Evolutionary conservation across 2,113 vertebrate species (phyloP), one percentile per base, ranked within the genome.

Genomic region (Colinus virginianus): DNA sequence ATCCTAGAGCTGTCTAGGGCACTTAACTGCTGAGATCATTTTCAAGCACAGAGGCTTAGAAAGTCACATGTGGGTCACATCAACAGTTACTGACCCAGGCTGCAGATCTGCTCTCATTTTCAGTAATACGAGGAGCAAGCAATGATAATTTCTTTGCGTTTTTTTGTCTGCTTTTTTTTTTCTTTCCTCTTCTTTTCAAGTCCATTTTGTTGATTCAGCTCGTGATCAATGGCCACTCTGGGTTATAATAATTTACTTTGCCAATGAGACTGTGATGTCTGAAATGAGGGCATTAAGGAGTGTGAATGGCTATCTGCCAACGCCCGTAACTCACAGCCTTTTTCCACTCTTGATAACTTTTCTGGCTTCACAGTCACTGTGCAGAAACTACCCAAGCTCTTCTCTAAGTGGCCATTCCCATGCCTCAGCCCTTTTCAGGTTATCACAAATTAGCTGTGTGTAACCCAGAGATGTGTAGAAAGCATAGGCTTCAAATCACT

Each of bases 211-310:
- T 63, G 49, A 59, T 72, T 84, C 78, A 71, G 80, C 74, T 84
- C 77, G 72, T 64, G 76, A 71, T 64, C 72, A 72, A 21, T 71
- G 80, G 71, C 78, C 64, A 34, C 49, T 53, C 59, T 71, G 59
- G 66, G 64, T 66, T 84, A 71, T 78, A 84, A 84, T 55, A 72
- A 90, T 77, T 59, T 78, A 71, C 49, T 78, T 64, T 84, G 88
- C 55, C 32, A 71, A 49, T 51, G 78, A 74, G 80, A 90, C 78
- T 78, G 78, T 78, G n/a, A 49, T 64, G 42, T 71, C 79, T 66
- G 62, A 68, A 78, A 67, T 71, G 55, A 67, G 64, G 45, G 58
- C 72, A 49, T 84, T 43, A 84, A 51, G 58, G 72, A 64, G 80
- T 67, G 80, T 58, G 72, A 64, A 51, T 74, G 67, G 78, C 78